Conservation (phyloP, 2,113 vertebrate species). For the Sisor rabdophorus region DNA sequence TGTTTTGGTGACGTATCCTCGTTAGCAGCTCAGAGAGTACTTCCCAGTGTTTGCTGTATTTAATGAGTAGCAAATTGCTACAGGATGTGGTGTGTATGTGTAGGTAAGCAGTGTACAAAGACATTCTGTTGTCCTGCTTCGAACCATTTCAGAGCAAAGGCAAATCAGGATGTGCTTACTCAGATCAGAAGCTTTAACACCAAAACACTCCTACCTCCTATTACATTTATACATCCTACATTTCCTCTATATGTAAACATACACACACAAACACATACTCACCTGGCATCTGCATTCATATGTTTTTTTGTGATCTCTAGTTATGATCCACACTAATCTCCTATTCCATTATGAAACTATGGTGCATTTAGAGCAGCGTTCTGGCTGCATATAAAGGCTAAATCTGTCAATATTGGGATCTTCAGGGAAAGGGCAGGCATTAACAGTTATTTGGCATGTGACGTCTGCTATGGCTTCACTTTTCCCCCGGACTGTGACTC, state of each 20-base stretch:
- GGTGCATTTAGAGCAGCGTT: neutral
- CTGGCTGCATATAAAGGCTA: slow-evolving; percentile 7
- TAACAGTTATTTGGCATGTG: slow-evolving; percentile 1
- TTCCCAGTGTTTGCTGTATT: neutral
- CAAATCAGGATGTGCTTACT: slow-evolving; percentile 45
- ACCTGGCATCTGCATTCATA: neutral
- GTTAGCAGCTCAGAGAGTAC: neutral
- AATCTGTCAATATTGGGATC: neutral
- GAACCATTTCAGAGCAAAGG: slow-evolving; percentile 29
- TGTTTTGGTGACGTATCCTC: neutral
- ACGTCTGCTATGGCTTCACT: slow-evolving; percentile 15
- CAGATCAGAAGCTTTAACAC: slow-evolving; percentile 16
- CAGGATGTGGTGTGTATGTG: neutral
- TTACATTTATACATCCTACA: neutral
- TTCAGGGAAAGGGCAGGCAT: slow-evolving; percentile 5
- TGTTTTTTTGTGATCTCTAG: neutral
- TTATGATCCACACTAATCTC: neutral
- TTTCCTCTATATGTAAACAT: neutral
- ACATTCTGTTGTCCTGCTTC: slow-evolving; percentile 21
- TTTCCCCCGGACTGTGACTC: slow-evolving; percentile 39
- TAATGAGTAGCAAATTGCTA: slow-evolving; percentile 15
- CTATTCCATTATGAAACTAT: neutral
- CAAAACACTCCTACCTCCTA: neutral
- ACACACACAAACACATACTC: neutral
- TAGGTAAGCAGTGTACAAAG: slow-evolving; percentile 11